Conservation (phyloP, 2,113 vertebrate species). For the Pseudorectes ferrugineus region DNA sequence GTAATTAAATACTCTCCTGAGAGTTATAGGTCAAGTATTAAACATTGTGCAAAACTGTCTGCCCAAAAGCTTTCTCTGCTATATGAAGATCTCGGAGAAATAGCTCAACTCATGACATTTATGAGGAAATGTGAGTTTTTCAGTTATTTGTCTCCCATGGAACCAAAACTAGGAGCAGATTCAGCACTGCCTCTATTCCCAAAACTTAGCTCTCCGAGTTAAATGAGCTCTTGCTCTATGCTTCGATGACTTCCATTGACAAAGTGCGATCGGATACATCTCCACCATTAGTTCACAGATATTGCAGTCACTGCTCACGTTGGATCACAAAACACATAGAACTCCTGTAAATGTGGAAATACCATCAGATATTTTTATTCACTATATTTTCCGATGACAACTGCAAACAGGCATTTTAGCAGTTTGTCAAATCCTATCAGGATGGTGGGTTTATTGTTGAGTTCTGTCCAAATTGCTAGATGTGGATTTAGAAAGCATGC, state of each 20-base stretch:
- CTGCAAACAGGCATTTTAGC: not conserved
- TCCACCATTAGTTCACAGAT: not conserved
- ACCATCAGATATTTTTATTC: not conserved
- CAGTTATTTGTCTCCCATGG: not conserved
- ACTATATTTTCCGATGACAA: not conserved
- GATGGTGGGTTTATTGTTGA: not conserved
- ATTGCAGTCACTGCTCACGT: not conserved
- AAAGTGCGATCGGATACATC: accelerated
- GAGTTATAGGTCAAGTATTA: not conserved
- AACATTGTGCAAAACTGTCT: not conserved
- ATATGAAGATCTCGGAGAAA: not conserved
- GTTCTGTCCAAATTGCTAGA: not conserved
- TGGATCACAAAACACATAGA: not conserved
- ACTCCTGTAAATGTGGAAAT: not conserved
- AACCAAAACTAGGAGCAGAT: not conserved
- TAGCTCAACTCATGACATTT: not conserved
- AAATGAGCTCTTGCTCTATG: not conserved
- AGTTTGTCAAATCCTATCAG: not conserved
- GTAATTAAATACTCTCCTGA: not conserved
- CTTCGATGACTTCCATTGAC: not conserved
- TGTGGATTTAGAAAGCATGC: not conserved
- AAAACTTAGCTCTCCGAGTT: not conserved
- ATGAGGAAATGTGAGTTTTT: not conserved
- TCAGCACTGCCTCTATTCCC: not conserved
- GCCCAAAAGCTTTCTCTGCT: not conserved